These are phyloP conservation scores for Gymnoscopelus braueri DNA, from an alignment of 2,797 vertebrate genomes.

Conservation along the genomic window DNA sequence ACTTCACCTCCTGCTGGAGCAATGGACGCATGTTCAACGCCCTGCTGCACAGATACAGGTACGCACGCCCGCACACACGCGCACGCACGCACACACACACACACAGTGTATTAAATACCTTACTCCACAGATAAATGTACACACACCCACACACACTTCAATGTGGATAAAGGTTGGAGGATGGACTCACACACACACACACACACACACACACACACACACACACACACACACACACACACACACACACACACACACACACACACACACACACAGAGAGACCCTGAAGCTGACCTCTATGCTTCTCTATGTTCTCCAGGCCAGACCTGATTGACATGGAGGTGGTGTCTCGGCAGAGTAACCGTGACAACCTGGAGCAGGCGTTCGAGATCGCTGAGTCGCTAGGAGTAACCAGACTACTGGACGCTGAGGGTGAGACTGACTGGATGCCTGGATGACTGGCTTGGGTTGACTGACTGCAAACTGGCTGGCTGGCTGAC, in stretches of 20 bases:
- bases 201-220: slow-evolving; percentile 2
- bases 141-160: not conserved
- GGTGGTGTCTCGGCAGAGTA: slow-evolving; percentile 90
- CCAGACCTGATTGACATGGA: slow-evolving; percentile 98
- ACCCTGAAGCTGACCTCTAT: not conserved
- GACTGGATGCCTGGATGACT: not conserved
- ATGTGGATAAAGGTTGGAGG: too few species aligned
- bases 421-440: slow-evolving; percentile 94
- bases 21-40: slow-evolving; percentile 98
- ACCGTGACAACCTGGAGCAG: slow-evolving; percentile 96
- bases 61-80: not conserved
- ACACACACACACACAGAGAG: not conserved
- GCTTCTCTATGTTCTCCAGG: slow-evolving; percentile 71
- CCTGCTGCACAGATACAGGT: slow-evolving; percentile 98
- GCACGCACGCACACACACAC: not conserved
- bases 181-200: not conserved
- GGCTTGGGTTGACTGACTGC: not conserved
- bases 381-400: slow-evolving; percentile 97
- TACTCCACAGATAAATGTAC: not conserved
- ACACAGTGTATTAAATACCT: too few species aligned
- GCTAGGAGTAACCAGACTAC: slow-evolving; percentile 92
- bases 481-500: too few species aligned
- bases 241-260: not conserved
- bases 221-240: not conserved
- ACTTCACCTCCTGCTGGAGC: slow-evolving; percentile 97